A percentile compares a stretch with the other conserved stretches of the same genome.
Conservation (phyloP, 2,888 invertebrate genomes). For the Sylvicola fuscatus region DNA sequence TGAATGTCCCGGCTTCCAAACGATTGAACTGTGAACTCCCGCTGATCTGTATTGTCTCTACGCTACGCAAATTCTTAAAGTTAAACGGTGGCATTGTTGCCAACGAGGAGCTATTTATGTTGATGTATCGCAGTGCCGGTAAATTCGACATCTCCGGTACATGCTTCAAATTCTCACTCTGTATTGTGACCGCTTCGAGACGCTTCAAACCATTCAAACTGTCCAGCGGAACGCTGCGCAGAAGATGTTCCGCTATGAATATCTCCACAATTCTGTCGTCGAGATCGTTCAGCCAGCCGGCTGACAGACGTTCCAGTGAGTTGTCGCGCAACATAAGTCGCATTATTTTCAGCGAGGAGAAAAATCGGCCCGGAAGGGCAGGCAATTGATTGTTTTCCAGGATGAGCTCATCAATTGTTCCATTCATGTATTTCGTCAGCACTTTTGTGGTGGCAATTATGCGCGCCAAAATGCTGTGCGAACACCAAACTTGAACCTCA, state of each 20-base stretch:
- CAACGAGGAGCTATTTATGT: slow-evolving; percentile 45
- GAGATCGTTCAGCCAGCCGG: slow-evolving; percentile 59
- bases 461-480: slow-evolving; percentile 68
- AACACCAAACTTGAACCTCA: slow-evolving; percentile 80
- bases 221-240: slow-evolving; percentile 59
- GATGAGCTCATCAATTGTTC: slow-evolving; percentile 66
- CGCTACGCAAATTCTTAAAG: slow-evolving; percentile 45
- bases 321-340: slow-evolving; percentile 70
- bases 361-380: slow-evolving; percentile 63
- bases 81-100: slow-evolving; percentile 43
- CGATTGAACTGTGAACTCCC: slow-evolving; percentile 43
- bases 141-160: slow-evolving; percentile 52
- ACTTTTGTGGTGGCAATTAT: slow-evolving; percentile 53
- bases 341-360: slow-evolving; percentile 51
- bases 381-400: slow-evolving; percentile 74
- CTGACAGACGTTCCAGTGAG: slow-evolving; percentile 58
- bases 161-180: slow-evolving; percentile 53
- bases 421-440: slow-evolving; percentile 40
- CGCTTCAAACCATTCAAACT: slow-evolving; percentile 51
- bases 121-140: slow-evolving; percentile 49
- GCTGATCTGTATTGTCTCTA: slow-evolving; percentile 55
- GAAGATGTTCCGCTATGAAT: slow-evolving; percentile 64
- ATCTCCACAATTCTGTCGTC: slow-evolving; percentile 61
- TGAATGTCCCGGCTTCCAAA: slow-evolving; percentile 52
- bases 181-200: slow-evolving; percentile 65